Base-by-base conservation (phyloP, 2,888 invertebrate genomes). In the Spodoptera picta region DNA sequence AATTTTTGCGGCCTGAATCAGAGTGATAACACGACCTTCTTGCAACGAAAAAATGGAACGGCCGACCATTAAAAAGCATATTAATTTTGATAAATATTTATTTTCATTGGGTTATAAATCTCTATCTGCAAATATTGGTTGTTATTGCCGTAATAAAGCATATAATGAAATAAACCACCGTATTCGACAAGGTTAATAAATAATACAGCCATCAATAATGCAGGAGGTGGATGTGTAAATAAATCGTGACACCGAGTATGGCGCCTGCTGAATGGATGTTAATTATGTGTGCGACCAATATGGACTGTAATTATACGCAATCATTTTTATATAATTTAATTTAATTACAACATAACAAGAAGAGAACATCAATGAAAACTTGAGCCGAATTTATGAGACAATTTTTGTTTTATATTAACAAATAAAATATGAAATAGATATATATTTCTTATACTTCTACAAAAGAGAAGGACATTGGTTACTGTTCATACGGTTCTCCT, bases 231-330 rank as follows among this genome's bases (percentile, higher is more conserved):
- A 36, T 42, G 31, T 42, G 56, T 60, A 73, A 67, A 66, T 70
- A 73, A 73, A 60, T 60, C 14, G 24, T 44, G 41, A 36, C 41
- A 44, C 47, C 27, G 46, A 46, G 23, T 52, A 12, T 57, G 36
- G n/a, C 10, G 19, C 19, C 14, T 47, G 2, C 49, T 36, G 67
- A 60, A 56, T 56, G 56, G 23, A 70, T 47, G 27, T 70, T 70
- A 73, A 70, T 73, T 67, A 60, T 36, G 56, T 54, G 67, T 70
- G 49, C 14, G 31, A 65, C 60, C 73, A 56, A 65, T 49, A 53
- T 42, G 46, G 23, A 27, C 55, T 46, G 55, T 72, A 54, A 70
- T 67, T 19, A 68, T 44, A 50, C 49, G 12, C n/a, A 69, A 60
- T 50, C 42, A 56, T 45, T 59, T 59, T 43, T 10, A 55, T 47